Percentiles rank a stretch among this genome's conserved stretches.
phyloP scores from a whole-genome alignment of 2,113 vertebrate species.

The Ictalurus furcatus region DNA sequence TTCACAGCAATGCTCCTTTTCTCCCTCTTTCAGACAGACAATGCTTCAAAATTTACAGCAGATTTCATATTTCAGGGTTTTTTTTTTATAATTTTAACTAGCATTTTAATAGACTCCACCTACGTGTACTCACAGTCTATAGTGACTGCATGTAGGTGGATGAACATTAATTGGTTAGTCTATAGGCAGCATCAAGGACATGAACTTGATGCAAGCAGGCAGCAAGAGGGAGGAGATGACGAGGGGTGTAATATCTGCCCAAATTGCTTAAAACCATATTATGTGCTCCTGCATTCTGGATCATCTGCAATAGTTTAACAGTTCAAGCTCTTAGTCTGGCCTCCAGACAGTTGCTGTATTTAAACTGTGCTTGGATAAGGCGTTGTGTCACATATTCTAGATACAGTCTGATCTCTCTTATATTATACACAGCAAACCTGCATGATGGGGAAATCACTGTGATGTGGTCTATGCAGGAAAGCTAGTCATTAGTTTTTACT shows the following conservation, averaged over 20 bases:
- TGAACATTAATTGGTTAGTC: slow-evolving; percentile 5
- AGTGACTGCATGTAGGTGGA: slow-evolving; percentile 6
- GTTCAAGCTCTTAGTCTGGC: neutral
- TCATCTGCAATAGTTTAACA: slow-evolving; percentile 4
- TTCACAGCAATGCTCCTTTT: slow-evolving; percentile 43
- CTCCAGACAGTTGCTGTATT: neutral
- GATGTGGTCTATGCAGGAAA: neutral
- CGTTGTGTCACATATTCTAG: neutral
- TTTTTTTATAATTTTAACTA: neutral
- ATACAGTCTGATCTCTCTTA: slow-evolving; percentile 1
- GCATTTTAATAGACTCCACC: neutral
- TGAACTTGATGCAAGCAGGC: neutral
- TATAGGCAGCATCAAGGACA: slow-evolving; percentile 5
- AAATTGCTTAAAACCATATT: slow-evolving; percentile 11
- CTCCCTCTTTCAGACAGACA: slow-evolving; percentile 49
- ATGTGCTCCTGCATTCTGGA: slow-evolving; percentile 7
- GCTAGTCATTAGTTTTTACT: slow-evolving; percentile 14
- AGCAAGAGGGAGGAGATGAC: neutral
- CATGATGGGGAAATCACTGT: slow-evolving; percentile 5
- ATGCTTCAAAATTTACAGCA: slow-evolving; percentile 66
- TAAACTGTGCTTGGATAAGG: neutral
- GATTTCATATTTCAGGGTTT: slow-evolving; percentile 60
- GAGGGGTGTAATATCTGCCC: neutral
- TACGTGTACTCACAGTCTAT: neutral
- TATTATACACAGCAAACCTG: slow-evolving; percentile 6